phyloP scores from a whole-genome alignment of 2,888 invertebrate genomes.

The Rhorus exstirpatorius region DNA sequence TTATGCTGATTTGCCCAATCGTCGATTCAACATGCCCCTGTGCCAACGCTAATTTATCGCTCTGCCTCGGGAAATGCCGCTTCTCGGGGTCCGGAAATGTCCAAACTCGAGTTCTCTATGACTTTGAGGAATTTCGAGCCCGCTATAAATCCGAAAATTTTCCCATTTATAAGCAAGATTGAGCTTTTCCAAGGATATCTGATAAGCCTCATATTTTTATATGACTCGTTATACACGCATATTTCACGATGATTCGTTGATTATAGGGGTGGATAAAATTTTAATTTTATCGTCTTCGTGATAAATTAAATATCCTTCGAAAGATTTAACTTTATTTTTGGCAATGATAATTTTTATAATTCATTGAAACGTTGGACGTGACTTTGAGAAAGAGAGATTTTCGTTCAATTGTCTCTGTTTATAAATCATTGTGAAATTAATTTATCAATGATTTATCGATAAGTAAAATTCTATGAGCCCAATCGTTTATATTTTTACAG shows the following conservation, averaged over 20 bases:
- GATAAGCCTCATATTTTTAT: background rate
- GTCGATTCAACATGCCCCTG: slow-evolving; percentile 61
- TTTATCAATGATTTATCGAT: too few species aligned
- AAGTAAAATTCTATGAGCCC: too few species aligned
- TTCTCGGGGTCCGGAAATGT: background rate
- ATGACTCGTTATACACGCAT: background rate
- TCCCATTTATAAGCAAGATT: background rate
- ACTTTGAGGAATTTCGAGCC: slow-evolving; percentile 12
- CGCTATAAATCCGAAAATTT: background rate
- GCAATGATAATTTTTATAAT: too few species aligned
- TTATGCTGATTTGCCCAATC: slow-evolving; percentile 73
- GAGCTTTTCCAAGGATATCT: background rate
- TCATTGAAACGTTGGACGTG: too few species aligned
- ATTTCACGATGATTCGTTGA: background rate
- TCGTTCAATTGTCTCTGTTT: too few species aligned
- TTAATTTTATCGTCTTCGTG: background rate
- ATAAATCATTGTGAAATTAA: too few species aligned
- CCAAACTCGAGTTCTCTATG: background rate
- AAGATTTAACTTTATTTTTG: too few species aligned
- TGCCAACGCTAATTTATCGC: slow-evolving; percentile 5
- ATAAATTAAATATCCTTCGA: too few species aligned
- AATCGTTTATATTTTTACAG: too few species aligned
- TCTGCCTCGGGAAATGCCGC: background rate
- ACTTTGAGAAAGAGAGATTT: too few species aligned
- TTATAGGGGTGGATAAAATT: background rate